Conservation (phyloP, 2,113 vertebrate species). For the Centropus unirufus region DNA sequence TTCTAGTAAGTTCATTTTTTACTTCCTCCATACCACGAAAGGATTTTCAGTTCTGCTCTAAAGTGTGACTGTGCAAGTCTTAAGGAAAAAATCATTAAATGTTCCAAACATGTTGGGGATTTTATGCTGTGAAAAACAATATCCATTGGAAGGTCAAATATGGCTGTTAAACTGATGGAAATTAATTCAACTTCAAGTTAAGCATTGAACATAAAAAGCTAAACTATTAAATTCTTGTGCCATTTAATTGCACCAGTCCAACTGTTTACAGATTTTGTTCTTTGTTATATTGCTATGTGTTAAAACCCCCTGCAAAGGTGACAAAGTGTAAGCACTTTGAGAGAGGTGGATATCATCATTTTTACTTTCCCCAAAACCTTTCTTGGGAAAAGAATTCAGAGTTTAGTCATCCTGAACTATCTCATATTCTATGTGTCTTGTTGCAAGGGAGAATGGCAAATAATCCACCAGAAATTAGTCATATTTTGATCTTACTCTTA, state of each 20-base stretch:
- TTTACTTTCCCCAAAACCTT: background rate
- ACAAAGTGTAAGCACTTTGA: background rate
- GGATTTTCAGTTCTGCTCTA: background rate
- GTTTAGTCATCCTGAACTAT: background rate
- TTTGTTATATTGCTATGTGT: background rate
- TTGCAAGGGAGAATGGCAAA: background rate
- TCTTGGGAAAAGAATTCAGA: background rate
- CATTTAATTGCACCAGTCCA: background rate
- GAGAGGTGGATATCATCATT: fast-evolving
- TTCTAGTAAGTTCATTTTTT: background rate
- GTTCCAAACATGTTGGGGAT: fast-evolving
- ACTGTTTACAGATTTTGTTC: background rate
- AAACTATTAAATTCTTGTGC: background rate
- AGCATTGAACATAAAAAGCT: background rate
- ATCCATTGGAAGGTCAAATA: background rate
- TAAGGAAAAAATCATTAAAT: background rate
- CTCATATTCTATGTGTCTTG: background rate
- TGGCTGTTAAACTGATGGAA: background rate
- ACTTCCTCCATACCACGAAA: background rate
- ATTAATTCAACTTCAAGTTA: background rate
- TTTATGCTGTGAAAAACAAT: background rate
- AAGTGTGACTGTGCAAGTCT: background rate
- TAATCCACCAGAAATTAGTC: background rate
- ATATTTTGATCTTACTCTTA: background rate
- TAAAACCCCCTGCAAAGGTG: background rate